phyloP scores from a whole-genome alignment of 2,797 vertebrate species.

The Leontocebus nigricollis region DNA sequence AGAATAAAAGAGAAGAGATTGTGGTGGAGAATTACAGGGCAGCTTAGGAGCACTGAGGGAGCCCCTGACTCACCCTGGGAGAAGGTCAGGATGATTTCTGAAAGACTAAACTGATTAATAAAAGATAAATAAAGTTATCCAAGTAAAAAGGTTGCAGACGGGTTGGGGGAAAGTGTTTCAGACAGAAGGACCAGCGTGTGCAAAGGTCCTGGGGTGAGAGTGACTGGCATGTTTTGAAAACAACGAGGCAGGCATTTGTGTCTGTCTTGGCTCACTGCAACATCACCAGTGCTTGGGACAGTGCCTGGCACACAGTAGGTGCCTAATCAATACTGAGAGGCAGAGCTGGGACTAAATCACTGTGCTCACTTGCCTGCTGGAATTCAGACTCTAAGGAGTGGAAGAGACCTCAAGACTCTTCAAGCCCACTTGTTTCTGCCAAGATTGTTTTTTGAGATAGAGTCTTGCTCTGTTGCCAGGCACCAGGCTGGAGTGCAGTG shows the following conservation, averaged over 20 bases:
- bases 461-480: no score
- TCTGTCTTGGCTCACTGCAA: neutral
- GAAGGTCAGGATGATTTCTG: neutral
- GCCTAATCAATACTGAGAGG: neutral
- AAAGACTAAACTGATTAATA: neutral
- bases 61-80: neutral
- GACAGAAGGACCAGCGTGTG: neutral
- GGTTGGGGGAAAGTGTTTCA: neutral
- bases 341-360: neutral
- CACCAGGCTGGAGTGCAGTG: no score
- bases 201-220: neutral
- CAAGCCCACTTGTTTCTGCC: neutral
- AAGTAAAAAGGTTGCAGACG: neutral
- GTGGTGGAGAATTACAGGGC: neutral
- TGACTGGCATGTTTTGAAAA: neutral
- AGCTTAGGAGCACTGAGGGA: accelerated
- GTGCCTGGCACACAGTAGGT: neutral
- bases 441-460: neutral
- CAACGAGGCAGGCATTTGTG: neutral
- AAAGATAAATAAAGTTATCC: neutral
- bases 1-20: neutral
- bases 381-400: neutral
- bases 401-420: neutral
- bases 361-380: neutral
- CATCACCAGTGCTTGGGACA: neutral